phyloP scores from a whole-genome alignment of 2,888 invertebrate genomes.

The Heliconius charithonia region DNA sequence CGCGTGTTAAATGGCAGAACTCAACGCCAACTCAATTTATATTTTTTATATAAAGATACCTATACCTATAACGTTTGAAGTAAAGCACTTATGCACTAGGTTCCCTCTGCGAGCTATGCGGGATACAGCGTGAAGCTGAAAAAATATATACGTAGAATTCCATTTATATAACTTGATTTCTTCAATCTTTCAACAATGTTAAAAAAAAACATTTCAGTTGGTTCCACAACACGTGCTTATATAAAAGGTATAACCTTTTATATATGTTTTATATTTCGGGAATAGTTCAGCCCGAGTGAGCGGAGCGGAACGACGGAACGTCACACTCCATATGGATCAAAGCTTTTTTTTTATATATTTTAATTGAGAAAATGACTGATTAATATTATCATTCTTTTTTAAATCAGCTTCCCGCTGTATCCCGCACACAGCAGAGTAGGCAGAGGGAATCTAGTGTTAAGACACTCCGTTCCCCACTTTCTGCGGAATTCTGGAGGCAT shows the following conservation, averaged over 20 bases:
- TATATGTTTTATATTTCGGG: constrained; percentile 24
- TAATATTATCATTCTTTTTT: not conserved
- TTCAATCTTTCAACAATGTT: not conserved
- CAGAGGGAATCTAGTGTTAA: too few relatives aligned
- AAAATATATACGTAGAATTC: not conserved
- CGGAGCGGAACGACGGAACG: constrained; percentile 22
- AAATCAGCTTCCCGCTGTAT: too few relatives aligned
- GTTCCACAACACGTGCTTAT: constrained; percentile 1
- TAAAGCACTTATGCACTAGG: too few relatives aligned
- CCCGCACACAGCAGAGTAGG: too few relatives aligned
- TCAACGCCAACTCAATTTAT: not conserved
- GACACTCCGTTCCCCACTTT: too few relatives aligned
- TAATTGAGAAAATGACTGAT: not conserved
- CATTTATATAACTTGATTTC: not conserved
- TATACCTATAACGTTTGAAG: too few relatives aligned
- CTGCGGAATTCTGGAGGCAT: too few relatives aligned
- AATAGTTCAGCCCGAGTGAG: constrained; percentile 18
- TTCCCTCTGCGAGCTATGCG: too few relatives aligned
- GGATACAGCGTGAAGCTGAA: too few relatives aligned
- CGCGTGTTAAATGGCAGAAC: not conserved
- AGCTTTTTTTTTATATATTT: not conserved
- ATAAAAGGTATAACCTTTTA: constrained; percentile 9
- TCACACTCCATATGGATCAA: constrained; percentile 21
- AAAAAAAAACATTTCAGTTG: not conserved
- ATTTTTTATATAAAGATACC: too few relatives aligned